Evolutionary conservation across 1,140 invertebrate species (phyloP).

Genomic region (Hyles euphorbiae): DNA sequence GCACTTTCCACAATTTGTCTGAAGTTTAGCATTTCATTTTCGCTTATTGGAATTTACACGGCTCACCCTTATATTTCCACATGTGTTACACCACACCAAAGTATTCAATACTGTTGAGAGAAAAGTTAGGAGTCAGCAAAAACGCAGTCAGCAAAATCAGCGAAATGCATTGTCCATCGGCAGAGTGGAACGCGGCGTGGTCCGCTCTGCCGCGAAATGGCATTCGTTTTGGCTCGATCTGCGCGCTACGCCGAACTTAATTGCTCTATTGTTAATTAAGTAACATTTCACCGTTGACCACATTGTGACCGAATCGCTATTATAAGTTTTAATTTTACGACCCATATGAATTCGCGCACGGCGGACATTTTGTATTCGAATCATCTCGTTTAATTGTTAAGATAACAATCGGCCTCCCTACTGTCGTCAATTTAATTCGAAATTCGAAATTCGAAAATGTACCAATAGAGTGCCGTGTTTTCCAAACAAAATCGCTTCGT

Average conservation of each 20-base stretch:
- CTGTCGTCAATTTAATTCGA: no score
- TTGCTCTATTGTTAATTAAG: conserved; percentile 74
- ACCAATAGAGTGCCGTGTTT: no score
- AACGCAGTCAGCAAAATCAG: conserved; percentile 63
- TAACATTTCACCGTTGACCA: conserved; percentile 64
- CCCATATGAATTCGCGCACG: no score
- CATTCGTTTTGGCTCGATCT: conserved; percentile 58
- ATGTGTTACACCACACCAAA: no score
- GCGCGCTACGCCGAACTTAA: conserved; percentile 58
- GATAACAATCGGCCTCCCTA: not conserved
- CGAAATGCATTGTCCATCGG: conserved; percentile 54
- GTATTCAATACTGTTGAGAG: no score
- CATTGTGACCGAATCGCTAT: conserved; percentile 54
- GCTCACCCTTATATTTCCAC: no score
- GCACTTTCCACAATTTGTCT: no score
- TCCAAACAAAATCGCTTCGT: no score
- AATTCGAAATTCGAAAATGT: no score
- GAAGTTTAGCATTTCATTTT: no score
- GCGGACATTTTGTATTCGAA: no score
- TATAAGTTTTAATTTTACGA: conserved; percentile 51
- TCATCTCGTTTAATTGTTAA: conserved; percentile 3
- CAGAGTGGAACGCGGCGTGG: conserved; percentile 39
- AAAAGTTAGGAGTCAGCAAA: conserved; percentile 39
- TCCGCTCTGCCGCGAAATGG: conserved; percentile 46
- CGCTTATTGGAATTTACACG: no score